Base-by-base conservation (phyloP, 1,140 invertebrate species). In the Varroa destructor region DNA sequence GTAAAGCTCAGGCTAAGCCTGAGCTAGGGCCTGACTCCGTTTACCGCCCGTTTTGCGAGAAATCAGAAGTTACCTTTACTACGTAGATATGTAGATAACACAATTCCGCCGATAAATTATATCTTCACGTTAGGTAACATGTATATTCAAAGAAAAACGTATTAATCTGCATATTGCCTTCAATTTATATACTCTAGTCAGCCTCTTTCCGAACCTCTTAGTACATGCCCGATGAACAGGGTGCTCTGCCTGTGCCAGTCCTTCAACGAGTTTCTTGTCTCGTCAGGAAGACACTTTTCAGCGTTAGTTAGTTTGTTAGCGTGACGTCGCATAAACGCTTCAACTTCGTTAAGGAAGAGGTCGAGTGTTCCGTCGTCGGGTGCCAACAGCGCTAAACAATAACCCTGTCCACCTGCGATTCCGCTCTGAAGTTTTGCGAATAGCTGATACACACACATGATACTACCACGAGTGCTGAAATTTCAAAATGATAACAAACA, bases 281-380 rank as follows among this genome's bases (percentile, higher is more conserved):
- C 61, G 40, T 67, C 61, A 12, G 61, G 61, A 37, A 67, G 61
- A 67, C 46, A 67, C 46, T 67, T 67, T 8, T 67, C 61, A 14
- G 40, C 40, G 61, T 67, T 67, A 12, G 40, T 12, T 40, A 67
- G 61, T 51, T 51, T 51, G 46, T 51, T 8, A 14, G 40, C 61
- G 46, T 67, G 61, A 5, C 12, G 37, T 67, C 61, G 61, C 61
- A 67, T 67, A 40, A 67, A 67, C 12, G 61, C 37, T 12, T 67
- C 61, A 37, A 67, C 61, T n/a, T 67, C 61, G 61, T 67, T 67
- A 3, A 67, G 61, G 61, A 67, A 67, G 12, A 67, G 61, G 46
- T 67, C 61, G 61, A 67, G 61, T 43, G 40, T 43, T 1, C 61
- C 61, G 61, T 67, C 61, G 61, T 67, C 61, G 40, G 61, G 61